Evolutionary conservation across 2,113 vertebrate genomes (phyloP).

Genomic region (Corydoras maculifer): DNA sequence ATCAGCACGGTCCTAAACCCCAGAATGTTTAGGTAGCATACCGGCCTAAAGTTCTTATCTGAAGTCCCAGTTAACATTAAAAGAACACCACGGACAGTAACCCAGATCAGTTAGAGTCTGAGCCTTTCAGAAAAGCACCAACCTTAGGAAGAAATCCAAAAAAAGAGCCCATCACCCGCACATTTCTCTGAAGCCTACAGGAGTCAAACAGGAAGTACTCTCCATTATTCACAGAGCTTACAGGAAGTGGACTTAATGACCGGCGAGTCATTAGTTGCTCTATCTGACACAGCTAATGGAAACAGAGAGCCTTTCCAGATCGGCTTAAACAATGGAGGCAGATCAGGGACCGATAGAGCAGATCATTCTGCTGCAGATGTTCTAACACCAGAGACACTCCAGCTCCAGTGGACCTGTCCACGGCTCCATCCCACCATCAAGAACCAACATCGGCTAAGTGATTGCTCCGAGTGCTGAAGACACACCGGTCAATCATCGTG

Average conservation of each 20-base stretch:
- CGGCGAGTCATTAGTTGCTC: constrained; percentile 28
- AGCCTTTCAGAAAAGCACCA: neutral
- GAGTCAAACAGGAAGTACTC: constrained; percentile 32
- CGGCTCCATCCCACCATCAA: neutral
- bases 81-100: no score
- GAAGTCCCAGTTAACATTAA: no score
- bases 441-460: no score
- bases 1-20: no score
- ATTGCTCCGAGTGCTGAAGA: no score
- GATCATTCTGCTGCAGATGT: neutral
- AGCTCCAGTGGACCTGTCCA: neutral
- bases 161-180: neutral
- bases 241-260: constrained; percentile 31
- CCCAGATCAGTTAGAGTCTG: neutral
- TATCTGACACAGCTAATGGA: constrained; percentile 27
- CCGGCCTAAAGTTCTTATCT: no score
- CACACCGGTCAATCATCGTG: no score
- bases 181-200: constrained; percentile 5
- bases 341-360: neutral
- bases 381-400: no score
- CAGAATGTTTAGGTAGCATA: no score
- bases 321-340: constrained; percentile 6
- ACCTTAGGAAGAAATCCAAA: neutral
- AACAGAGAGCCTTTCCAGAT: constrained; percentile 9
- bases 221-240: constrained; percentile 35